Evolutionary conservation across 2,113 vertebrate genomes (phyloP).

Genomic region (Halcyon malimbica): DNA sequence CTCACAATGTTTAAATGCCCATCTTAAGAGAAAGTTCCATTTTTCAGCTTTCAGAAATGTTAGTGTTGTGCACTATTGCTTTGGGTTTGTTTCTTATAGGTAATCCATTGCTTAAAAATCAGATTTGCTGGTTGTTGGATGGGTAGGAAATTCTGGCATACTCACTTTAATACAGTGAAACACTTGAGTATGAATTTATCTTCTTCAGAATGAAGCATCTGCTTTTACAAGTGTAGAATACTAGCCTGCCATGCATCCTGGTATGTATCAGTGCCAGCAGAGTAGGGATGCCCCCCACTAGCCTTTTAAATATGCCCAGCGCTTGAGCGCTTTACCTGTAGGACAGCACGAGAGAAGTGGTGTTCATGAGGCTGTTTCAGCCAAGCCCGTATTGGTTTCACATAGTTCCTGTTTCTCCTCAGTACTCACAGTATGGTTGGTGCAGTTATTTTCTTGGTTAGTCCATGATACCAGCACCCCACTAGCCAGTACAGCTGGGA

Average conservation of each 20-base stretch:
- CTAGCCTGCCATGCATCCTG: neutral
- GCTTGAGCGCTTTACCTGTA: neutral
- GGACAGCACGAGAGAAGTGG: neutral
- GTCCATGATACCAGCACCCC: neutral
- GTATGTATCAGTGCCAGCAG: neutral
- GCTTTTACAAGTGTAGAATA: neutral
- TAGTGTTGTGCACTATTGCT: neutral
- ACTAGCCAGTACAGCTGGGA: neutral
- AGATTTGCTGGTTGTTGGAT: neutral
- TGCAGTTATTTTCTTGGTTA: neutral
- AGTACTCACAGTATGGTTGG: neutral
- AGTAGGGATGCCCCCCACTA: neutral
- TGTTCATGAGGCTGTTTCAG: neutral
- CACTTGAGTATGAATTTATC: neutral
- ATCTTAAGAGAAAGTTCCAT: neutral
- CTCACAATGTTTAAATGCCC: neutral
- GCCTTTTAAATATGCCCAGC: neutral
- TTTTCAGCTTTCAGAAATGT: neutral
- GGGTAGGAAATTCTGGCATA: neutral
- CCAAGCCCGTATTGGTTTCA: neutral
- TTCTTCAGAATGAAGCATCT: neutral
- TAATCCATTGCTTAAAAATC: slow-evolving; percentile 7
- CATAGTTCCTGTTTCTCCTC: neutral
- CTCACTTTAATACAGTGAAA: neutral
- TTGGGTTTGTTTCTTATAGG: neutral